Conservation (phyloP, 2,888 invertebrate species). For the Lasioglossum marginatum region DNA sequence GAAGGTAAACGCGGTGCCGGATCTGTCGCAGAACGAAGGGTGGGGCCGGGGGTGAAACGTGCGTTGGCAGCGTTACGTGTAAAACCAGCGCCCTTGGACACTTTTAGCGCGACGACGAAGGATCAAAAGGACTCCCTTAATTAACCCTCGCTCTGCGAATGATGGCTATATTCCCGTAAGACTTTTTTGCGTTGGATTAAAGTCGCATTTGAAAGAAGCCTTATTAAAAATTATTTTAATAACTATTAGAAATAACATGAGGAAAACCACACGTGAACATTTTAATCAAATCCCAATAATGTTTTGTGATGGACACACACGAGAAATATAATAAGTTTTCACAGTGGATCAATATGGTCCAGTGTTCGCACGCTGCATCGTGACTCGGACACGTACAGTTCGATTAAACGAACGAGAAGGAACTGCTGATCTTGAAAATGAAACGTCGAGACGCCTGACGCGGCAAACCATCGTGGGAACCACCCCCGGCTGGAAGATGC, state of each 20-base stretch:
- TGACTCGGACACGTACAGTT: constrained; percentile 8
- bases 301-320: too few species aligned
- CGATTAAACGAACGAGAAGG: constrained; percentile 50
- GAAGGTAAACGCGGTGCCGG: constrained; percentile 33
- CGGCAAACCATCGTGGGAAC: constrained; percentile 48
- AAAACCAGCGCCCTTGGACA: constrained; percentile 16
- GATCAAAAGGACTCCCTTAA: constrained; percentile 49
- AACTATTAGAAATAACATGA: too few species aligned
- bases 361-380: not conserved
- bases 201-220: too few species aligned
- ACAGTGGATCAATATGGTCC: not conserved
- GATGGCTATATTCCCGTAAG: not conserved
- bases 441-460: constrained; percentile 9
- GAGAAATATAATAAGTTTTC: too few species aligned
- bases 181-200: not conserved
- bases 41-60: constrained; percentile 5
- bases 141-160: not conserved
- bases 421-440: constrained; percentile 43
- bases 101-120: not conserved
- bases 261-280: too few species aligned
- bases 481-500: constrained; percentile 38
- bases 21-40: not conserved
- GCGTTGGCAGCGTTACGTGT: constrained; percentile 28
- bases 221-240: too few species aligned
- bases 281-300: too few species aligned